Conservation (phyloP, 2,888 invertebrate genomes). For the Tetragonisca angustula region DNA sequence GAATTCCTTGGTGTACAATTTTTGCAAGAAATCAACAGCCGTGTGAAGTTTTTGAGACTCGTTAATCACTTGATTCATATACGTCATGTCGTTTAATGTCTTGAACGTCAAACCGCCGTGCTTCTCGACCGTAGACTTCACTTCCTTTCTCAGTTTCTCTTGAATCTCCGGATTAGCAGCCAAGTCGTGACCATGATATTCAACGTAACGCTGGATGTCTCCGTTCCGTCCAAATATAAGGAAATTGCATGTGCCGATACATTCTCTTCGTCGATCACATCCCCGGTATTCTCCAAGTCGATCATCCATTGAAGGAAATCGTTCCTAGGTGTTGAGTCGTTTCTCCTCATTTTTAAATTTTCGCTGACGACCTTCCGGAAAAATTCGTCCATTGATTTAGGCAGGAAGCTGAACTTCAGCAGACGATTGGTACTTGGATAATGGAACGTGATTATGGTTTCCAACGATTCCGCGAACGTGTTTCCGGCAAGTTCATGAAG, state of each 20-base stretch:
- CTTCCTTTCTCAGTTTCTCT: conserved; percentile 84
- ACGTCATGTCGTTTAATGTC: conserved; percentile 84
- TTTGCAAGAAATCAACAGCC: conserved; percentile 45
- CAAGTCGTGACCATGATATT: conserved; percentile 84
- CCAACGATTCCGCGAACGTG: background rate
- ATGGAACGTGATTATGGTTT: conserved; percentile 42
- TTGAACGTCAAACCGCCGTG: conserved; percentile 84
- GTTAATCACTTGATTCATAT: conserved; percentile 84
- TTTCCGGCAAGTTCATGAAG: conserved; percentile 52
- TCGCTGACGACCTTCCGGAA: conserved; percentile 69
- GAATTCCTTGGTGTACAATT: conserved; percentile 66
- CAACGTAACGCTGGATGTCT: conserved; percentile 85
- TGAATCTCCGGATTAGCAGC: conserved; percentile 84
- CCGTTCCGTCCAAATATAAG: conserved; percentile 85
- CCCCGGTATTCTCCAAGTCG: conserved; percentile 67
- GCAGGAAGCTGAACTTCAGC: conserved; percentile 51
- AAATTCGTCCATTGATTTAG: conserved; percentile 64
- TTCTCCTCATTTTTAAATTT: conserved; percentile 68
- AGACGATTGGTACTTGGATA: conserved; percentile 56
- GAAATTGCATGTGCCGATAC: conserved; percentile 84
- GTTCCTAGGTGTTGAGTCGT: conserved; percentile 74
- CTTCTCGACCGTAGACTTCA: conserved; percentile 77
- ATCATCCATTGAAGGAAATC: conserved; percentile 85
- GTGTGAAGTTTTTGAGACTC: conserved; percentile 72
- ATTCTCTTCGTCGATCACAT: conserved; percentile 75